Base-by-base conservation (phyloP, 2,888 invertebrate genomes). In the Argynnis bischoffii region DNA sequence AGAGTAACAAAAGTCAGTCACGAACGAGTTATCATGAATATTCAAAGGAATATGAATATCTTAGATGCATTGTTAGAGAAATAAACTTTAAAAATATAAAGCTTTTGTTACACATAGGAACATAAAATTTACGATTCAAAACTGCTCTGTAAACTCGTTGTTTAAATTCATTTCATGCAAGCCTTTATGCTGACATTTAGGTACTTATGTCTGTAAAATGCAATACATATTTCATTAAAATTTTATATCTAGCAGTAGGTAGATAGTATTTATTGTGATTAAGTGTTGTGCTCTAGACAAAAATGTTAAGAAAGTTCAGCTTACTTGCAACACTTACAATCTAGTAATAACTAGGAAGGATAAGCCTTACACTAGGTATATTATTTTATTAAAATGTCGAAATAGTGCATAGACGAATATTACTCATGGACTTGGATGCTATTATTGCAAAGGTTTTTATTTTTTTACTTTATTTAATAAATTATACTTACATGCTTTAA, bases 111-210 rank as follows among this genome's bases (percentile, higher is more conserved):
- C 51, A 64, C 31, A 63, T 59, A 60, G 50, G 15, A 64, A 56
- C 41, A 56, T 69, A 64, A 61, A 67, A 67, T 64, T 65, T 67
- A 65, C 55, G 57, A 59, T 63, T 67, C 69, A 59, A 59, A 66
- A 63, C 70, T 63, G 67, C 72, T 69, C 61, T 67, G 63, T 73
- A 71, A 73, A 71, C 65, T 67, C 66, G 70, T 68, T 72, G 71
- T 73, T 73, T 71, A 75, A 72, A 74, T 74, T 74, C 72, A 65
- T 74, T 73, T 70, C 71, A 72, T 73, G 73, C 68, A 74, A 71
- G 69, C 71, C 72, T 76, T 75, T 72, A 72, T 53, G 67, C 74
- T 75, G 76, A 76, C 73, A 74, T 75, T 74, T 74, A 71, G 70
- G 70, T 72, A 70, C 73, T 71, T 72, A 68, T 72, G 68, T 71